These are phyloP conservation scores for Prionace glauca DNA, from an alignment of 2,797 vertebrate species.

Conservation along the genomic window DNA sequence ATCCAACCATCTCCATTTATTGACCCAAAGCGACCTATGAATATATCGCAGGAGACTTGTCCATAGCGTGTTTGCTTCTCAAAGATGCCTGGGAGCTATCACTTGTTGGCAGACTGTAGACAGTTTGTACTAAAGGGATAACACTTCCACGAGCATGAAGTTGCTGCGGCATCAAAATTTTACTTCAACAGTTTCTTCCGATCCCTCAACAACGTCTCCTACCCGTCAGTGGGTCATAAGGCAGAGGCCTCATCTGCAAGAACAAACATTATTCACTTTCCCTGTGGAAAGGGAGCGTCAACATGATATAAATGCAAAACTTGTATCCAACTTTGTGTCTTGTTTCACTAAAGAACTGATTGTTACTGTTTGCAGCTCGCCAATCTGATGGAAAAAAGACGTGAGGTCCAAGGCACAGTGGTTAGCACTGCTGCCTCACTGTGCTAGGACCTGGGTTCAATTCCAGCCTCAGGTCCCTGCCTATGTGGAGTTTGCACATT, in stretches of 20 bases:
- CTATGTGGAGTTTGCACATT: no score
- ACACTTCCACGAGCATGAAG: neutral
- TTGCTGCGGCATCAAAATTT: neutral
- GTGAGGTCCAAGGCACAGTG: no score
- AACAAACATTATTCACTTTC: neutral
- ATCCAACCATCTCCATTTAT: neutral
- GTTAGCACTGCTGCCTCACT: neutral
- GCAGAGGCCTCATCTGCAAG: neutral
- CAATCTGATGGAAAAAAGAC: neutral
- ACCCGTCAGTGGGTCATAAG: neutral
- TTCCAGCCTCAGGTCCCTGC: no score
- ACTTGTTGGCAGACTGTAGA: neutral
- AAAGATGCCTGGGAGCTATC: neutral
- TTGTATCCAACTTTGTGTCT: neutral
- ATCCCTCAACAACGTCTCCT: neutral
- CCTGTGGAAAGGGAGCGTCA: neutral
- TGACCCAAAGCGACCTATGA: neutral
- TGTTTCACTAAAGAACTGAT: neutral
- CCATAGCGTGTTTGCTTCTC: neutral
- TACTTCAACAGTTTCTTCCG: neutral
- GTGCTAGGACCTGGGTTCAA: no score
- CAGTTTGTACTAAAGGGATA: neutral
- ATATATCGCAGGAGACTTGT: neutral
- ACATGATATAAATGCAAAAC: neutral
- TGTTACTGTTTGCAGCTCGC: neutral